Conservation (phyloP, 2,888 invertebrate species). For the Rhabditophanes sp. region DNA sequence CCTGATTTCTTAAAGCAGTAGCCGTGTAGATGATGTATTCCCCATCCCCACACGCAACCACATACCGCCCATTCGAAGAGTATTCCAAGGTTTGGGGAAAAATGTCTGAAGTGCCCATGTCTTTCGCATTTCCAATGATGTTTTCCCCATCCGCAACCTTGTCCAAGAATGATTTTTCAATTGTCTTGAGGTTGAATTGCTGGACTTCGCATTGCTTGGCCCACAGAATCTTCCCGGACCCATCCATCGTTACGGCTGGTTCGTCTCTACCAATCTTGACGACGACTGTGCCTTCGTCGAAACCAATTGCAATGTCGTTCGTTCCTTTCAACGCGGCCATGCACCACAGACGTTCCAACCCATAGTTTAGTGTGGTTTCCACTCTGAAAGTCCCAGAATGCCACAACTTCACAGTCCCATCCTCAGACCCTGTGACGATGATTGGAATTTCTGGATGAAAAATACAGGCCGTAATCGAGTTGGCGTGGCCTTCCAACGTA, state of each 20-base stretch:
- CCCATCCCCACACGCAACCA: conserved; percentile 91
- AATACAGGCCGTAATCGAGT: conserved; percentile 68
- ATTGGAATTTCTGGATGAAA: conserved; percentile 94
- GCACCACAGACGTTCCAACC: conserved; percentile 88
- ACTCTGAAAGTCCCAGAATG: conserved; percentile 72
- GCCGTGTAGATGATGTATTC: conserved; percentile 98
- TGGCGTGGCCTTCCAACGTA: conserved; percentile 85
- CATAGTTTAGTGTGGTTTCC: conserved; percentile 88
- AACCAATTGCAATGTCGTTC: conserved; percentile 83
- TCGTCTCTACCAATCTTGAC: conserved; percentile 80
- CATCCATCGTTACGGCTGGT: conserved; percentile 86
- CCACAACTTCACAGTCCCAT: conserved; percentile 69
- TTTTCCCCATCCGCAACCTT: not conserved
- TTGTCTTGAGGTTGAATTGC: conserved; percentile 48
- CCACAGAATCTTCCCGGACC: conserved; percentile 90
- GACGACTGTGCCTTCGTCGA: conserved; percentile 79
- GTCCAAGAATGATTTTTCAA: conserved; percentile 52
- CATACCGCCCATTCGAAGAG: conserved; percentile 79
- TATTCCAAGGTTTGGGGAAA: conserved; percentile 92
- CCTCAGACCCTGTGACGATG: conserved; percentile 71
- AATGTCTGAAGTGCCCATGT: conserved; percentile 95
- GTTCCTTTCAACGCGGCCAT: conserved; percentile 78
- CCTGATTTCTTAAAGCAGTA: conserved; percentile 90
- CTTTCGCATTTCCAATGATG: conserved; percentile 52
- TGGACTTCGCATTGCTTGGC: conserved; percentile 91